Conservation (phyloP, 1,140 invertebrate species). For the Leptinotarsa defecta region DNA sequence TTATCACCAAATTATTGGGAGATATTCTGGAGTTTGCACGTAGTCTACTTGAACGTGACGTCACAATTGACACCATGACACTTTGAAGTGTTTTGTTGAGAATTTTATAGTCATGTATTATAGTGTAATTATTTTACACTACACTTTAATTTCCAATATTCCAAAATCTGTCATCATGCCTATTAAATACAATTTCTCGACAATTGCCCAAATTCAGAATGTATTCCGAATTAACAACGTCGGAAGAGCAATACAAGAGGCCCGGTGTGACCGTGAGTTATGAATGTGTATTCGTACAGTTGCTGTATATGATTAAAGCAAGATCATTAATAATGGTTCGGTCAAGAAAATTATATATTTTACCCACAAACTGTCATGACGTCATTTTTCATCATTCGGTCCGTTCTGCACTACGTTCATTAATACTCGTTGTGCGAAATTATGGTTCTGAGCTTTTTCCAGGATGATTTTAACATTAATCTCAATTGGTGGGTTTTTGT, state of each 20-base stretch:
- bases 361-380: conserved; percentile 49
- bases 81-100: too few species aligned
- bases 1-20: too few species aligned
- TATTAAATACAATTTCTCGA: background rate
- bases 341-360: conserved; percentile 52
- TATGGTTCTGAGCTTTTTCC: conserved; percentile 9
- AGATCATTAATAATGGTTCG: conserved; percentile 48
- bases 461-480: background rate
- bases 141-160: too few species aligned
- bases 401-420: conserved; percentile 29
- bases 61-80: too few species aligned
- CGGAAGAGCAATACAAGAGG: conserved; percentile 17
- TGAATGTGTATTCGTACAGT: conserved; percentile 42
- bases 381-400: conserved; percentile 46
- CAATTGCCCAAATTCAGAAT: background rate
- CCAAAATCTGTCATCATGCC: too few species aligned
- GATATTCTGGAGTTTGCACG: too few species aligned
- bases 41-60: too few species aligned
- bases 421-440: conserved; percentile 30
- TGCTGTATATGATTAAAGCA: conserved; percentile 48
- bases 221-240: background rate
- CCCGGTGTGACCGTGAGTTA: conserved; percentile 43
- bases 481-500: too few species aligned
- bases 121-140: too few species aligned
- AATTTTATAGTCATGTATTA: too few species aligned